A percentile compares a stretch with the other conserved stretches of the same genome.
These are phyloP conservation scores for Papilio helenus DNA, from an alignment of 1,140 invertebrate species.

Conservation along the genomic window DNA sequence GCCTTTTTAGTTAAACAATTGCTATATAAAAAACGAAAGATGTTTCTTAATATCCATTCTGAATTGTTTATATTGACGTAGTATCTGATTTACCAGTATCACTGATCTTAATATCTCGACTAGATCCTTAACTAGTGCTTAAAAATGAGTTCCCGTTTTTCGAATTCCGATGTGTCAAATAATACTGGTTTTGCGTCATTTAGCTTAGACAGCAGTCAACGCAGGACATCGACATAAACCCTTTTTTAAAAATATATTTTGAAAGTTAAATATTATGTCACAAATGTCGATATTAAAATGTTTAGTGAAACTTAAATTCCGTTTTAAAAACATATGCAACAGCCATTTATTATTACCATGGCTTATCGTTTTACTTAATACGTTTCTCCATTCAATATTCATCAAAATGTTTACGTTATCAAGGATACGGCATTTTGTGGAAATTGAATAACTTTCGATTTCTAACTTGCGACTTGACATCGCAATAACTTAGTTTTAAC, in stretches of 20 bases:
- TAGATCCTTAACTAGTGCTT: not conserved
- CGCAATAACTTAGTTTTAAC: slow-evolving; percentile 9
- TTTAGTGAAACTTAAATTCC: not conserved
- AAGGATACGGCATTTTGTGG: slow-evolving; percentile 25
- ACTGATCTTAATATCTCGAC: not conserved
- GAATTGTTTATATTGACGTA: not conserved
- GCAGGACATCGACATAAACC: not conserved
- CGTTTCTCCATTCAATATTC: slow-evolving; percentile 15
- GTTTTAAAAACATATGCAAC: slow-evolving; percentile 3
- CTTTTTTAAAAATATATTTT: not conserved
- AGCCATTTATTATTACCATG: slow-evolving; percentile 8
- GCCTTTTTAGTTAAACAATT: slow-evolving; percentile 42
- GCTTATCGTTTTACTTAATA: slow-evolving; percentile 25
- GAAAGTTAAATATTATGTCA: not conserved
- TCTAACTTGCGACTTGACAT: slow-evolving; percentile 17
- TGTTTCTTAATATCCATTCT: not conserved
- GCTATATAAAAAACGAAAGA: not conserved
- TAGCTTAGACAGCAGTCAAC: not conserved
- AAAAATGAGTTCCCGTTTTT: not conserved
- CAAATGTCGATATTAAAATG: not conserved
- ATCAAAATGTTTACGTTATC: slow-evolving; percentile 33
- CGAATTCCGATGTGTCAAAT: not conserved
- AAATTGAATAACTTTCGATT: slow-evolving; percentile 38
- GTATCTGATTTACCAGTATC: not conserved
- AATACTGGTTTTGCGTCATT: not conserved